Conservation (phyloP, 1,140 invertebrate species). For the Eubasilissa regina region DNA sequence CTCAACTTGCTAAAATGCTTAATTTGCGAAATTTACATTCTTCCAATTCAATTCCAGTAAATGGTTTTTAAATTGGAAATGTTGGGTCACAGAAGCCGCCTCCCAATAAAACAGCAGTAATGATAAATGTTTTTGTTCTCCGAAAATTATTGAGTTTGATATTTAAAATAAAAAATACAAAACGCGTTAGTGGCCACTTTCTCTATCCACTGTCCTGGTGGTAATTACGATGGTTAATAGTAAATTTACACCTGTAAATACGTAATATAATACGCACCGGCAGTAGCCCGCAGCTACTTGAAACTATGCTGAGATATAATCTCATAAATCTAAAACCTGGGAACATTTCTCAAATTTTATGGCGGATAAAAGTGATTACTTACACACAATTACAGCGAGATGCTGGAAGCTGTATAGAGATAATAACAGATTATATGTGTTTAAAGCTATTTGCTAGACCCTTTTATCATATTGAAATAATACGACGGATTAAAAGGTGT, state of each 20-base stretch:
- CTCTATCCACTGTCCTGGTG: not conserved
- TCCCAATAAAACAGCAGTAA: no score
- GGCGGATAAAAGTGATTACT: constrained; percentile 16
- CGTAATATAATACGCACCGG: not conserved
- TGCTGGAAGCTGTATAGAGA: not conserved
- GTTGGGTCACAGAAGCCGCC: no score
- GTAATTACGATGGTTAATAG: not conserved
- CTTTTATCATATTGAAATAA: constrained; percentile 6
- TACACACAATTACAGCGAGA: constrained; percentile 6
- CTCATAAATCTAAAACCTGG: constrained; percentile 1
- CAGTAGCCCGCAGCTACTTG: constrained; percentile 24
- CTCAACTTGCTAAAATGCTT: no score
- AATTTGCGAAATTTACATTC: no score
- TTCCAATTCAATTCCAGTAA: no score
- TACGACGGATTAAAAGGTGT: not conserved
- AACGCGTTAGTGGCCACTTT: no score
- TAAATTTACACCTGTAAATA: constrained; percentile 34
- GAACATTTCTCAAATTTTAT: constrained; percentile 25
- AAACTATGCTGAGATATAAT: constrained; percentile 21
- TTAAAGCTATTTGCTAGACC: not conserved
- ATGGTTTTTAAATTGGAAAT: no score
- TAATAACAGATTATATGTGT: constrained; percentile 4
- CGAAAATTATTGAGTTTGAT: no score
- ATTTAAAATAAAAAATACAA: no score
- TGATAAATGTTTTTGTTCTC: no score